These are phyloP conservation scores for Physella acuta DNA, from an alignment of 1,140 invertebrate species.

Conservation along the genomic window DNA sequence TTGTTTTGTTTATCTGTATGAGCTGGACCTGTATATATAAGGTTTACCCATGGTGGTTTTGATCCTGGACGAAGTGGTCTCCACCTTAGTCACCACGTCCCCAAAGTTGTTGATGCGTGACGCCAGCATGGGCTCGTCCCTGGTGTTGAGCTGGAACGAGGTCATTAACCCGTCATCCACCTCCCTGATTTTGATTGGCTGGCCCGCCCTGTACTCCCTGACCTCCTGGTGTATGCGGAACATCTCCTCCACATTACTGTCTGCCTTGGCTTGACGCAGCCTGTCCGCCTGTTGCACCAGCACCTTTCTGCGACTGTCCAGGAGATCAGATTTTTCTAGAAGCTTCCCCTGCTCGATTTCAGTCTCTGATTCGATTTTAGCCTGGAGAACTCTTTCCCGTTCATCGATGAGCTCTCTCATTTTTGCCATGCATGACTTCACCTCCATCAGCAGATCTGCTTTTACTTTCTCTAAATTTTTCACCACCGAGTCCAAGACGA, in stretches of 20 bases:
- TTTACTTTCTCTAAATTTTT: slow-evolving; percentile 32
- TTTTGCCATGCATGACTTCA: slow-evolving; percentile 34
- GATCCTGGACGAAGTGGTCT: slow-evolving; percentile 25
- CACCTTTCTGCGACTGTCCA: slow-evolving; percentile 26
- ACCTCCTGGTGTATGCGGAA: slow-evolving; percentile 38
- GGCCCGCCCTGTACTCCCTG: slow-evolving; percentile 28
- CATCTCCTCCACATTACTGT: slow-evolving; percentile 40
- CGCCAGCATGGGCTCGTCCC: slow-evolving; percentile 34
- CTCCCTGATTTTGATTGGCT: slow-evolving; percentile 33
- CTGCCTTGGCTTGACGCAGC: slow-evolving; percentile 35
- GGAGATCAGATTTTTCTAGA: slow-evolving; percentile 33
- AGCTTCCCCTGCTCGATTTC: slow-evolving; percentile 39
- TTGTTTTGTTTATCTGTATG: slow-evolving; percentile 11
- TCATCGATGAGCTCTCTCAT: slow-evolving; percentile 36
- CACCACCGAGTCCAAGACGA: slow-evolving; percentile 32
- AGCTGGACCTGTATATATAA: not conserved
- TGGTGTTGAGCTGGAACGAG: slow-evolving; percentile 38
- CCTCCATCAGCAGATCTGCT: slow-evolving; percentile 31
- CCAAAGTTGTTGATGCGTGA: slow-evolving; percentile 39
- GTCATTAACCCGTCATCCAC: slow-evolving; percentile 41
- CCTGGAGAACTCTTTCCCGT: slow-evolving; percentile 38
- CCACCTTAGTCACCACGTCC: slow-evolving; percentile 34
- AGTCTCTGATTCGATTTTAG: slow-evolving; percentile 34
- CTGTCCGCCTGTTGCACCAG: slow-evolving; percentile 27
- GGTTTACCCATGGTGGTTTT: slow-evolving; percentile 1